phyloP scores from a whole-genome alignment of 2,113 vertebrate species.

The Riparia riparia region DNA sequence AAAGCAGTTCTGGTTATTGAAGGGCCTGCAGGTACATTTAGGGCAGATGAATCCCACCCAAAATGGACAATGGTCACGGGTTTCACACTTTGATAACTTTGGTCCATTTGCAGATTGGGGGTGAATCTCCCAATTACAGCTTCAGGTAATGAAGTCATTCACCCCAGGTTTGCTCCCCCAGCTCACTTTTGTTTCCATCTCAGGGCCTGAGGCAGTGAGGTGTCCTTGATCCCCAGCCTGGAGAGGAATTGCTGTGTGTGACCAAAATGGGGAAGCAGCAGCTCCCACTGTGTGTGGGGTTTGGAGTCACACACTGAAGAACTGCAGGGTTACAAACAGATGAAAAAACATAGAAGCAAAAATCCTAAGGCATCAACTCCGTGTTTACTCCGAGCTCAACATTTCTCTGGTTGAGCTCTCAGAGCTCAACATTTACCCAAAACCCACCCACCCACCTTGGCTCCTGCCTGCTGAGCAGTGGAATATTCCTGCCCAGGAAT shows the following conservation, averaged over 20 bases:
- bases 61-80: accelerated
- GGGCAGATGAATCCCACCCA: neutral
- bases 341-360: accelerated
- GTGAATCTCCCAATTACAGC: neutral
- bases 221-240: neutral
- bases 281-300: neutral
- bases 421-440: neutral
- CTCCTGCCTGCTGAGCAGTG: neutral
- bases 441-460: constrained; percentile 3
- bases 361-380: neutral
- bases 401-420: neutral
- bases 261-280: neutral
- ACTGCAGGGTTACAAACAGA: neutral
- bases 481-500: neutral
- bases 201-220: neutral
- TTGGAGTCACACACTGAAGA: accelerated
- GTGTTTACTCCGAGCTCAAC: neutral
- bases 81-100: neutral
- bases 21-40: too few species aligned
- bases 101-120: neutral
- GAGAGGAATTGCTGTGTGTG: neutral
- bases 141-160: neutral
- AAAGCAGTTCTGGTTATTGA: neutral
- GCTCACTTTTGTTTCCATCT: neutral
- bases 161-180: neutral